Base-by-base conservation (phyloP, 2,888 invertebrate species). In the Leucophora obtusa region DNA sequence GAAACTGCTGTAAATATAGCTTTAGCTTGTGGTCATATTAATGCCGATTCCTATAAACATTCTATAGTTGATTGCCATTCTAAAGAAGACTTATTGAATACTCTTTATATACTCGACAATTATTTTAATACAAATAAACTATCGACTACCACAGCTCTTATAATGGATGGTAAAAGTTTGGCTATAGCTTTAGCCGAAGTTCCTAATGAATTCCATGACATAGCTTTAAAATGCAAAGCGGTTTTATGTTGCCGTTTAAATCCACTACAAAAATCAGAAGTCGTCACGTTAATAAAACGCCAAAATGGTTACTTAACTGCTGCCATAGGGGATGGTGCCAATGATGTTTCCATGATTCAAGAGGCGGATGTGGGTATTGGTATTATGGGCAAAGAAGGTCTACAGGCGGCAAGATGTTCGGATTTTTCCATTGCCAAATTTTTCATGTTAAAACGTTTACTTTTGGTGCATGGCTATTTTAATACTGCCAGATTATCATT, bases 321-420 rank as follows among this genome's bases (percentile, higher is more conserved):
- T 0, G 97, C 98, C 0, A 96, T 98, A 63, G 98, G 98, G 0
- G 98, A 98, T 87, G 98, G 98, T 2, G 98, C 98, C 65, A 98
- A 98, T 90, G 98, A 98, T 89, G 98, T 98, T 33, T 97, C 97
- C 50, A 98, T 98, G 98, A 98, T 98, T 86, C 97, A 97, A 87
- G 98, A 97, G 89, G 98, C 98, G 0, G 97, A 98, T 86, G 96
- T 98, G 10, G 98, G 98, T 72, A 92, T 97, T 74, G 97, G 97
- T 82, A 93, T 94, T 59, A 93, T 93, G 85, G 94, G 94, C n/a
- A 93, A 92, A 74, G 94, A 94, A 84, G 94, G 94, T 0, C 91
- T 94, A 50, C 94, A 94, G 84, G 94, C 94, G 0, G 93, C 93
- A 0, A 93, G 93, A 75, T 95, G 94, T 84, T 95, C 97, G 0